Percentiles rank a stretch among this genome's conserved stretches.
Conservation (phyloP, 2,113 vertebrate species). For the Hippoglossus stenolepis region DNA sequence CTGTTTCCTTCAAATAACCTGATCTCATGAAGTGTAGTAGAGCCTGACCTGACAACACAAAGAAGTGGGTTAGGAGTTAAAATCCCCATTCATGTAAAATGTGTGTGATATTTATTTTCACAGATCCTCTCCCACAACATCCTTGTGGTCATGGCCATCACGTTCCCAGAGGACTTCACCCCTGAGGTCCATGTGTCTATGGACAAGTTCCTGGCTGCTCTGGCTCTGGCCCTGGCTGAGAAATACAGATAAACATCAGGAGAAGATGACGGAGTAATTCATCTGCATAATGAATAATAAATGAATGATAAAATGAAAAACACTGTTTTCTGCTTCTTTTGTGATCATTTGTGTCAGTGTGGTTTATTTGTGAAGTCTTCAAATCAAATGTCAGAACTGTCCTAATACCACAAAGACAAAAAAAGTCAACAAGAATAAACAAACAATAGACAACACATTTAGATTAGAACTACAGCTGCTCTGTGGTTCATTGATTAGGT, state of each 20-base stretch:
- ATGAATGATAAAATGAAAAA: background rate
- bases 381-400: background rate
- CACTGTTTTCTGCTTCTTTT: background rate
- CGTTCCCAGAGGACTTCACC: constrained; percentile 75
- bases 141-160: constrained; percentile 72
- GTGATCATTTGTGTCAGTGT: background rate
- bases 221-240: constrained; percentile 76
- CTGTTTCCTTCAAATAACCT: background rate
- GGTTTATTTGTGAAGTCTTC: background rate
- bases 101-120: background rate
- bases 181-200: constrained; percentile 77
- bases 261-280: background rate
- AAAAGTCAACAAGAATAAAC: no score
- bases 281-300: constrained; percentile 19
- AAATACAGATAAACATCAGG: constrained; percentile 78
- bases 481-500: no score
- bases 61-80: no score
- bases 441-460: no score
- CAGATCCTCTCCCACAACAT: constrained; percentile 79
- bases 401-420: background rate
- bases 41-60: no score
- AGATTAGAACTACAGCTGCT: no score
- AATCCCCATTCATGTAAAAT: background rate
- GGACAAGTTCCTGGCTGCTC: constrained; percentile 79
- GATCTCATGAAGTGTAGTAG: no score